phyloP scores from a whole-genome alignment of 2,113 vertebrate species.

The Argyrosomus japonicus region DNA sequence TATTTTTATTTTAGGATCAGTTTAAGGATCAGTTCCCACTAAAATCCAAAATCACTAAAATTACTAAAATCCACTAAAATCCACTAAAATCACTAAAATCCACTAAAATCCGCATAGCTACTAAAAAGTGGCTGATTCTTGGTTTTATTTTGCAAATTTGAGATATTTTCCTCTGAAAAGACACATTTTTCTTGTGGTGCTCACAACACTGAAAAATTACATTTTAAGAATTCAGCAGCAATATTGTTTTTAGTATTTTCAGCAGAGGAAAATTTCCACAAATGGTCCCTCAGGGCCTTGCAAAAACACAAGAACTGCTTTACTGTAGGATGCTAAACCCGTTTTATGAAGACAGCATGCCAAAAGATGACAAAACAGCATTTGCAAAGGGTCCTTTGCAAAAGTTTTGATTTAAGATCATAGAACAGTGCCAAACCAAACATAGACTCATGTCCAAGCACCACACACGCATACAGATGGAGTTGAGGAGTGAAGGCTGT shows the following conservation, averaged over 20 bases:
- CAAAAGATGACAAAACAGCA: background rate
- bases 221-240: background rate
- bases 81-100: no score
- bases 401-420: background rate
- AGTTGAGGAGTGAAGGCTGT: conserved; percentile 39
- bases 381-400: background rate
- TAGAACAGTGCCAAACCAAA: background rate
- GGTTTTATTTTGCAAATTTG: background rate
- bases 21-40: background rate
- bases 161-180: background rate
- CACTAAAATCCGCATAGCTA: no score
- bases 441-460: conserved; percentile 1
- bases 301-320: background rate
- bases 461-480: conserved; percentile 29
- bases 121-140: background rate
- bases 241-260: background rate
- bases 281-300: background rate
- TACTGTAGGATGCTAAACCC: background rate
- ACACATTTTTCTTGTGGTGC: background rate
- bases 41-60: background rate
- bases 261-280: background rate
- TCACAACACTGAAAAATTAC: background rate
- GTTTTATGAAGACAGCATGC: background rate
- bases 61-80: background rate
- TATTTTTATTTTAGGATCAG: background rate